Evolutionary conservation across 37 sponge, comb jelly and placozoan species (phyloP).

Genomic region (Halisarca cf. caerulea): DNA sequence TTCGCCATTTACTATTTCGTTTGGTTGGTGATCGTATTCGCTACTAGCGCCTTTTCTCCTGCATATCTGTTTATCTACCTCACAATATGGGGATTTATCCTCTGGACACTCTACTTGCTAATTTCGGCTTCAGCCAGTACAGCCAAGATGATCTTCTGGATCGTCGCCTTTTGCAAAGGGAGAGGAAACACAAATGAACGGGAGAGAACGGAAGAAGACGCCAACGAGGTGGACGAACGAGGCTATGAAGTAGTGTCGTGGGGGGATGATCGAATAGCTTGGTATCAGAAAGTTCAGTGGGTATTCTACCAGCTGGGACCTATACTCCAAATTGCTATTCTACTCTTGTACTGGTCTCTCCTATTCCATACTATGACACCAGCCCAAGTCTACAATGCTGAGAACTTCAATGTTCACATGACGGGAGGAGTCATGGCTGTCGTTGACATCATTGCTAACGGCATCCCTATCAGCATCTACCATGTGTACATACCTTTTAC

Average conservation of each 20-base stretch:
- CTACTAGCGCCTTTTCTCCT: neutral
- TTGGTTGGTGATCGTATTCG: conserved; percentile 39
- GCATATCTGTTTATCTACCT: conserved; percentile 59
- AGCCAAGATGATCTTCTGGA: conserved; percentile 11
- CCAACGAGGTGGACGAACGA: neutral
- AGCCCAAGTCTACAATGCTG: neutral
- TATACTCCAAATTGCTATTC: conserved; percentile 16
- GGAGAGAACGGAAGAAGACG: no score
- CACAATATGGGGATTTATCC: conserved; percentile 67
- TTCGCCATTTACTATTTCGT: conserved; percentile 46
- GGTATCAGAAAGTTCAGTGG: conserved; percentile 82
- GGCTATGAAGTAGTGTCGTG: neutral
- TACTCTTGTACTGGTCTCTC: conserved; percentile 60
- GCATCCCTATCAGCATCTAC: conserved; percentile 36
- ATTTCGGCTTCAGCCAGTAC: conserved; percentile 41
- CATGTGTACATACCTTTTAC: conserved; percentile 45
- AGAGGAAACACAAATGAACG: neutral
- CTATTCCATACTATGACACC: neutral
- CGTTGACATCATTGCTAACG: conserved; percentile 48
- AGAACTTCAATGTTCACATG: conserved; percentile 50
- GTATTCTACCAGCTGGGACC: conserved; percentile 26
- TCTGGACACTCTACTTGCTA: conserved; percentile 41
- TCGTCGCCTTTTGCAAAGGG: neutral
- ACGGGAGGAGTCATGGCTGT: conserved; percentile 50
- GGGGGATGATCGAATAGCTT: conserved; percentile 22